phyloP scores from a whole-genome alignment of 2,797 vertebrate genomes.

The Ceryle rudis region DNA sequence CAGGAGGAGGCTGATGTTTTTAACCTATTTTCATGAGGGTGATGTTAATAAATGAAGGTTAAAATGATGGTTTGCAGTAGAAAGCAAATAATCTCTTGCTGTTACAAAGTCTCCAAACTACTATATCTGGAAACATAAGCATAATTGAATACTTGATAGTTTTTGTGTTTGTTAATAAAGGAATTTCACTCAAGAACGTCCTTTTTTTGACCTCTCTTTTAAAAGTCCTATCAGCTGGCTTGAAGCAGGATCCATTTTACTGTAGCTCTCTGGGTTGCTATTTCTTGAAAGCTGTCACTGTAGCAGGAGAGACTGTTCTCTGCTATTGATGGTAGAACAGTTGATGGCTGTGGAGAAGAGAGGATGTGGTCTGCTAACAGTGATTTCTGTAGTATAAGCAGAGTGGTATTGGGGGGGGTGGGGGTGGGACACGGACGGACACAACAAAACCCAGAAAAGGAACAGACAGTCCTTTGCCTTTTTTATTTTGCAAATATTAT shows the following conservation, averaged over 20 bases:
- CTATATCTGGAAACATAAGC: background rate
- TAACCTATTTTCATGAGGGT: background rate
- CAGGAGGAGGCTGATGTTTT: background rate
- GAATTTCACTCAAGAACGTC: background rate
- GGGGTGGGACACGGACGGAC: too few species aligned
- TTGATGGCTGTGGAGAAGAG: background rate
- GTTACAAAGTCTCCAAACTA: background rate
- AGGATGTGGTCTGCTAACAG: background rate
- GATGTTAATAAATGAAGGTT: background rate
- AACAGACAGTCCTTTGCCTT: background rate
- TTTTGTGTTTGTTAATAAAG: background rate
- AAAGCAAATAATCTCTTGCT: background rate
- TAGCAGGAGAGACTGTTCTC: background rate
- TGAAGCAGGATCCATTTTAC: background rate
- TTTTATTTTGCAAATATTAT: background rate
- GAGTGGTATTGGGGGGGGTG: background rate
- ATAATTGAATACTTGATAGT: fast-evolving
- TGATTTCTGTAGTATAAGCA: background rate
- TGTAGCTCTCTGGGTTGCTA: background rate
- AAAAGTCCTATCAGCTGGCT: background rate
- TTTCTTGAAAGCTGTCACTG: background rate
- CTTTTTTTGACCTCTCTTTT: background rate
- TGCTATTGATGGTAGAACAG: background rate
- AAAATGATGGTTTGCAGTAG: background rate
- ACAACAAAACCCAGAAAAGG: background rate